Conservation (phyloP, 1,140 invertebrate species). For the Zaprionus africanus region DNA sequence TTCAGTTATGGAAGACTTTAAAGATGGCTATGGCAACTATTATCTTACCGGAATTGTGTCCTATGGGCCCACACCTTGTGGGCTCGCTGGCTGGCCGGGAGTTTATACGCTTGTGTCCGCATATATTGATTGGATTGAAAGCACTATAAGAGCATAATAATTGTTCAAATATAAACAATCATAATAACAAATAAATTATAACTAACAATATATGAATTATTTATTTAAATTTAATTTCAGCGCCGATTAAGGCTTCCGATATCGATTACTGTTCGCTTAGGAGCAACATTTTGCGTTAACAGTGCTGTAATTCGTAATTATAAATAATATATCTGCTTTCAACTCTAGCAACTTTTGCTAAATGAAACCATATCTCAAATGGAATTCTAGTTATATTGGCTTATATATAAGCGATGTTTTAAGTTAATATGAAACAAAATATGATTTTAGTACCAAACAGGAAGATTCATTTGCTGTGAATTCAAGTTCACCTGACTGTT, state of each 20-base stretch:
- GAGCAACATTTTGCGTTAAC: background rate
- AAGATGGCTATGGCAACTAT: constrained; percentile 66
- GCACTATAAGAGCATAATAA: constrained; percentile 74
- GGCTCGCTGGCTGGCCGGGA: constrained; percentile 89
- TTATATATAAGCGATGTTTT: background rate
- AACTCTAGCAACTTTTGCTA: background rate
- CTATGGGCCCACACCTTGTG: constrained; percentile 91
- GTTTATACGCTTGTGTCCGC: constrained; percentile 90
- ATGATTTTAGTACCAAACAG: background rate
- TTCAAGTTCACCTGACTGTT: background rate
- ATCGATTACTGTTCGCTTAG: background rate
- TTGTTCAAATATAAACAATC: background rate
- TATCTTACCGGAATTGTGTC: constrained; percentile 88
- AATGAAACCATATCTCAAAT: background rate
- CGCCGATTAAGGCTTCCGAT: background rate
- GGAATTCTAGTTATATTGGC: background rate
- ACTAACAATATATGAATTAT: background rate
- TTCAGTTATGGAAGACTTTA: constrained; percentile 54
- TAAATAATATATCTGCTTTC: background rate
- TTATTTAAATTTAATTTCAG: background rate
- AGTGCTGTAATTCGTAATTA: background rate
- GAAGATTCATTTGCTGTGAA: background rate
- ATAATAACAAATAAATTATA: constrained; percentile 20
- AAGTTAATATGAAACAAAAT: background rate
- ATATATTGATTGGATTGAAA: constrained; percentile 89